Conservation (phyloP, 2,888 invertebrate species). For the Acronicta psi region DNA sequence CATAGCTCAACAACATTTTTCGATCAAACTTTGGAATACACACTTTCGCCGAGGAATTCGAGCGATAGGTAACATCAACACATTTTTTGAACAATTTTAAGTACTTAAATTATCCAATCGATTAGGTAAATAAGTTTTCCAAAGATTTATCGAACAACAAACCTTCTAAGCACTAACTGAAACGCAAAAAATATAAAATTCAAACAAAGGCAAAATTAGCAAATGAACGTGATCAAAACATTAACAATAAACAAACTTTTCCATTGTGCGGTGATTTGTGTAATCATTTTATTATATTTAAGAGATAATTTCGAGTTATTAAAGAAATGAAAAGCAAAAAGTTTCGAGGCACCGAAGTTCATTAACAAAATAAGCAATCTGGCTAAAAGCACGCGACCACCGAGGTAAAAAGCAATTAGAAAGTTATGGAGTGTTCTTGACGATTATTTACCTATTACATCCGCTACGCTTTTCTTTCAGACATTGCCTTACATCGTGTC, state of each 20-base stretch:
- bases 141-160: no score
- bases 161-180: constrained; percentile 12
- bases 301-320: constrained; percentile 70
- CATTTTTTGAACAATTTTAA: no score
- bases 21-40: constrained; percentile 71
- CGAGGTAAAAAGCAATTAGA: constrained; percentile 83
- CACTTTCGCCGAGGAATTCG: constrained; percentile 42
- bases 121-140: no score
- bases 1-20: constrained; percentile 74
- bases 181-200: constrained; percentile 16
- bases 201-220: constrained; percentile 20
- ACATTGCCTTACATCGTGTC: no score
- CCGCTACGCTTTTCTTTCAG: no score
- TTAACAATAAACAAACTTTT: constrained; percentile 53
- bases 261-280: constrained; percentile 48
- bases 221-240: constrained; percentile 44
- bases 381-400: constrained; percentile 82
- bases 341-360: constrained; percentile 74
- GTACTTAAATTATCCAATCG: background rate
- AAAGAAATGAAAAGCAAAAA: constrained; percentile 74
- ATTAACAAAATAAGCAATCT: constrained; percentile 86
- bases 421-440: constrained; percentile 80
- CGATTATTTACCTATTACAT: constrained; percentile 80
- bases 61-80: background rate
- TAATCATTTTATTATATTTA: constrained; percentile 66